Conservation (phyloP, 1,140 invertebrate genomes). For the Battus philenor region DNA sequence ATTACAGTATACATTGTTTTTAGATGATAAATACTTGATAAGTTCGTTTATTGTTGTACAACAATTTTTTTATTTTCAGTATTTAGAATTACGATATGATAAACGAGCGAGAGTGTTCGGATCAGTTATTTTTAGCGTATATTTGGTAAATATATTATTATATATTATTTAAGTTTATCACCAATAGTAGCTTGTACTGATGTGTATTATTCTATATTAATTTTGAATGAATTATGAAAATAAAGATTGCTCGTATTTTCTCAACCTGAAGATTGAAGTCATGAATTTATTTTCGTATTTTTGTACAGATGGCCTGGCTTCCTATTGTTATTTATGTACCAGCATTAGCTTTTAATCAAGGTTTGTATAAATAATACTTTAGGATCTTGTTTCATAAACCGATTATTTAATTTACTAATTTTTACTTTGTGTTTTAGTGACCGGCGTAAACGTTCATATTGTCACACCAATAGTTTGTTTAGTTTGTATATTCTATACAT, state of each 20-base stretch:
- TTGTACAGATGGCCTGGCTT: slow-evolving; percentile 87
- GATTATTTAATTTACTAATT: slow-evolving; percentile 30
- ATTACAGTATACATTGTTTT: no score
- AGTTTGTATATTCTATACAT: slow-evolving; percentile 94
- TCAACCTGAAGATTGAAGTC: no score
- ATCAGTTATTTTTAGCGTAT: slow-evolving; percentile 83
- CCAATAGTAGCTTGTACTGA: no score
- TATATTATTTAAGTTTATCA: slow-evolving; percentile 3
- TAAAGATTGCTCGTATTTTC: no score
- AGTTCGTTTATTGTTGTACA: slow-evolving; percentile 15
- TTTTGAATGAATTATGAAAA: no score
- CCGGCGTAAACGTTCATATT: slow-evolving; percentile 88
- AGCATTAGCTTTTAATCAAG: slow-evolving; percentile 91
- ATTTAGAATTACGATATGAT: slow-evolving; percentile 86
- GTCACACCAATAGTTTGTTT: slow-evolving; percentile 89
- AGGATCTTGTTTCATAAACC: background rate
- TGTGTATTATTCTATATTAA: no score
- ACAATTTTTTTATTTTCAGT: slow-evolving; percentile 77
- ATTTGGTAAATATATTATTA: slow-evolving; percentile 73
- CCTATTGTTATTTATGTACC: slow-evolving; percentile 94
- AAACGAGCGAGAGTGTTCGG: slow-evolving; percentile 83
- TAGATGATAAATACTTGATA: slow-evolving; percentile 1
- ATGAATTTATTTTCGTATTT: slow-evolving; percentile 22
- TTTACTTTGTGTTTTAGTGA: slow-evolving; percentile 80
- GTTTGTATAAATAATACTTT: slow-evolving; percentile 57